Base-by-base conservation (phyloP, 2,113 vertebrate species). In the Ctenodactylus gundi region DNA sequence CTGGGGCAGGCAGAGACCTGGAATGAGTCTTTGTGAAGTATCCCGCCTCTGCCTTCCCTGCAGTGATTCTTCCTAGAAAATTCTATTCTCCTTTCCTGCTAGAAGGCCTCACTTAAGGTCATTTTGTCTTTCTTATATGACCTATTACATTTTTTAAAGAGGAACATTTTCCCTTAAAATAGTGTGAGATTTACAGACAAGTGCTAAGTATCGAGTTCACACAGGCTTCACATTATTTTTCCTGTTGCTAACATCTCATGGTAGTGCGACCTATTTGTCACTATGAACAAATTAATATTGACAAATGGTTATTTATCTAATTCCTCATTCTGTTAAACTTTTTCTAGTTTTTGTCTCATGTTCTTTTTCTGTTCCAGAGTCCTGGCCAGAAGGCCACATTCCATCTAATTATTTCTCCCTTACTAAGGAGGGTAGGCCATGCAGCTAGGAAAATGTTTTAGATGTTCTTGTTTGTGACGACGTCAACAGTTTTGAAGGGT, bases 161-260 rank as follows among this genome's bases (percentile, higher is more conserved):
- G 10, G 4, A 65, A 36, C 39, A 6, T 31, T 67, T 84, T 62
- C 27, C 27, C 8, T 76, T n/a, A 84, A 49, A 65, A 70, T 55
- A 76, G 29, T 82, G 85, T 89, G 53, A 92, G 55, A 53, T 77
- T 88, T 85, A 41, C 13, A 64, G 67, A 94, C 81, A 91, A 85
- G 31, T 86, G 65, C 53, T 49, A 2, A n/a, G 4, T 39, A 12
- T 44, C 7, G 60, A 57, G 2, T 81, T 76, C 44, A 73, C 15
- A 27, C 17, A 6, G 13, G 18, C 5, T 34, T 53, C 15, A 76
- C 23, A 34, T 4, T 15, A 18, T 27, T 84, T 80, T n/a, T 64
- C 15, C 5, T 55, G 7, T 11, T 77, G 23, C 14, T 85, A 57
- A 70, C 10, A 46, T 36, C 36, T 64, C 62, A 41, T 11, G 2